Conservation (phyloP, 1,140 invertebrate species). For the Parasteatoda tepidariorum region DNA sequence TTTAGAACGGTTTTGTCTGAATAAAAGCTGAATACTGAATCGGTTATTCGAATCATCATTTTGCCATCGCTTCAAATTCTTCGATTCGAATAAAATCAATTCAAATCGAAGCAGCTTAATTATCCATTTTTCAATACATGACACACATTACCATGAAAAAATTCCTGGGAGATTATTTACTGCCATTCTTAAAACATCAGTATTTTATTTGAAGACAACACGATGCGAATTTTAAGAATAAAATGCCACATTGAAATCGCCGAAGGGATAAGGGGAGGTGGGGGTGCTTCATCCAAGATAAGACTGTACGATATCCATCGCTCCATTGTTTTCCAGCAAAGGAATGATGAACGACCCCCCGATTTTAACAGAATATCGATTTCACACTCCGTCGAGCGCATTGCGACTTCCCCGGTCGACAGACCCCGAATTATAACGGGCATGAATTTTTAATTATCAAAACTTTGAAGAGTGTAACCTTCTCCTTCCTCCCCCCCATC, state of each 20-base stretch:
- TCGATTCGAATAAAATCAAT: no score
- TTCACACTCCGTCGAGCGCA: slow-evolving; percentile 56
- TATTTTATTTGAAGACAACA: no score
- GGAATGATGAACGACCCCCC: slow-evolving; percentile 55
- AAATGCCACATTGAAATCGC: slow-evolving; percentile 8
- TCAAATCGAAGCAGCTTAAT: no score
- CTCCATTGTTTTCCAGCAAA: slow-evolving; percentile 44
- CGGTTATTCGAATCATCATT: no score
- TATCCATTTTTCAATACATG: no score
- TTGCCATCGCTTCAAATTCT: no score
- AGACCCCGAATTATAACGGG: slow-evolving; percentile 45
- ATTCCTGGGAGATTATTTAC: no score
- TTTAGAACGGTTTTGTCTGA: no score
- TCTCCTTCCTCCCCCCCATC: not conserved
- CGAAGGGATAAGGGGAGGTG: not conserved
- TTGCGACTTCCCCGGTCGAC: slow-evolving; percentile 28
- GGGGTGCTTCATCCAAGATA: slow-evolving; percentile 19
- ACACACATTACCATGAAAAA: no score
- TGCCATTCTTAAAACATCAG: no score
- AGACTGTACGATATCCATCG: slow-evolving; percentile 29
- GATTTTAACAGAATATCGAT: slow-evolving; percentile 60
- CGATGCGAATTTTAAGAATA: not conserved
- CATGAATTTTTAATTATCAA: slow-evolving; percentile 61
- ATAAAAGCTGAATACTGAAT: no score
- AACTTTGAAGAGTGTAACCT: slow-evolving; percentile 34